phyloP scores from a whole-genome alignment of 2,113 vertebrate species.

The Donacobius atricapilla region DNA sequence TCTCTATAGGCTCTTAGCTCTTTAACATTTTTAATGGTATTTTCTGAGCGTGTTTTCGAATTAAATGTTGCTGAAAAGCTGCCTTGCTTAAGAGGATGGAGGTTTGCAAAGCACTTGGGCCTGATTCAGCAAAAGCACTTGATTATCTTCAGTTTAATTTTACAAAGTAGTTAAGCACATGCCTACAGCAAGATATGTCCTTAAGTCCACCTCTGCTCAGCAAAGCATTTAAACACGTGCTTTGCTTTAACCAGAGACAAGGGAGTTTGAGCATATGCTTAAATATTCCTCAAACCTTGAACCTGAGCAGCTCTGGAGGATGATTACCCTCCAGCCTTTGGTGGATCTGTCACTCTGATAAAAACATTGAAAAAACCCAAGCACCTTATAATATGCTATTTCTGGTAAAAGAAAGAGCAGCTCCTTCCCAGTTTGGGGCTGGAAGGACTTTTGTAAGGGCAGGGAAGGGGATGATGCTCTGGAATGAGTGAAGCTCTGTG shows the following conservation, averaged over 20 bases:
- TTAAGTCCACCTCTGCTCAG: conserved; percentile 32
- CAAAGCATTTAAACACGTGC: not conserved
- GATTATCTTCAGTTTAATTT: conserved; percentile 17
- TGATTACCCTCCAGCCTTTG: not conserved
- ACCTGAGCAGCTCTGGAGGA: not conserved
- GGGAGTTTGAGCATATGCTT: not conserved
- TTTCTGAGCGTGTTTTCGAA: conserved; percentile 1
- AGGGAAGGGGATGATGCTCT: not conserved
- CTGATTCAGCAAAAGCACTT: conserved; percentile 18
- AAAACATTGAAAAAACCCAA: not conserved
- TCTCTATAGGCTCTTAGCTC: not conserved
- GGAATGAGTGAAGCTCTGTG: not conserved
- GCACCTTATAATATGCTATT: not conserved
- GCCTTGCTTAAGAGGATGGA: not conserved
- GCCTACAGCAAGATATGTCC: conserved; percentile 3
- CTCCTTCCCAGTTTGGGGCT: not conserved
- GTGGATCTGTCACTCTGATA: not conserved
- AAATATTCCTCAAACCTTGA: not conserved
- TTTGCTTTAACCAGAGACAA: not conserved
- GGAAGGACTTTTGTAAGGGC: not conserved
- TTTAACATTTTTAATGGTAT: not conserved
- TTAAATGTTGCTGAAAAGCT: not conserved
- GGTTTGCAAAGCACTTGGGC: not conserved
- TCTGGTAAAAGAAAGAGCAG: not conserved
- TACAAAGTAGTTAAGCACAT: not conserved